These are phyloP conservation scores for Cetonia aurata DNA, from an alignment of 2,888 invertebrate species.

Conservation along the genomic window DNA sequence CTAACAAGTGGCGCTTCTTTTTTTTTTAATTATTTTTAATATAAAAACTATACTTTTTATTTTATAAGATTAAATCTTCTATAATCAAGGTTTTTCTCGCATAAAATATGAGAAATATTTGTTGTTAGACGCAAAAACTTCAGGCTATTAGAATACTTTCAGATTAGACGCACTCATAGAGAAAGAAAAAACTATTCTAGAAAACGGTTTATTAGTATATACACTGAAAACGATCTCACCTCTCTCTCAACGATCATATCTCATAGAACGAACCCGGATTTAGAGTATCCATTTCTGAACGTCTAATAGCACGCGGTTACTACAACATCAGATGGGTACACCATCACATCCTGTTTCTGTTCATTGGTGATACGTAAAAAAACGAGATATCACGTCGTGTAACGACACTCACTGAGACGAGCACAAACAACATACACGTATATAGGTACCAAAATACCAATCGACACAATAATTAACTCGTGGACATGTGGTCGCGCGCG, in stretches of 20 bases:
- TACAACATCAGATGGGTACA: constrained; percentile 20
- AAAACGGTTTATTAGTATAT: constrained; percentile 17
- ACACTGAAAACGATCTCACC: constrained; percentile 39
- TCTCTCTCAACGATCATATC: constrained; percentile 47
- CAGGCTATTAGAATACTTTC: no score
- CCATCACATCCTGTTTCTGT: constrained; percentile 40
- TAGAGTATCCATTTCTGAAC: constrained; percentile 42
- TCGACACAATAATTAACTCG: background rate
- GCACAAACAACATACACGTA: constrained; percentile 8
- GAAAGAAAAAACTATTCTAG: constrained; percentile 20
- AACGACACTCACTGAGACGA: constrained; percentile 11
- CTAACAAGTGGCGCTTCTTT: no score
- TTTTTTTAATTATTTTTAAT: no score
- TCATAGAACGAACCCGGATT: constrained; percentile 47
- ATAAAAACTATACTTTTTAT: no score
- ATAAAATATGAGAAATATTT: no score
- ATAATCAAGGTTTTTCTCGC: no score
- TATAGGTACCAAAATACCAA: background rate
- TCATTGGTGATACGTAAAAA: constrained; percentile 14
- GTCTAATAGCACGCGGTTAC: constrained; percentile 18
- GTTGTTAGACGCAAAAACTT: no score
- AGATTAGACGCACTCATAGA: background rate
- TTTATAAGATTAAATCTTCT: no score
- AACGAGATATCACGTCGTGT: constrained; percentile 9
- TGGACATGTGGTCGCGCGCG: no score